phyloP scores from a whole-genome alignment of 2,888 invertebrate genomes.

The Syrista parreyssii region DNA sequence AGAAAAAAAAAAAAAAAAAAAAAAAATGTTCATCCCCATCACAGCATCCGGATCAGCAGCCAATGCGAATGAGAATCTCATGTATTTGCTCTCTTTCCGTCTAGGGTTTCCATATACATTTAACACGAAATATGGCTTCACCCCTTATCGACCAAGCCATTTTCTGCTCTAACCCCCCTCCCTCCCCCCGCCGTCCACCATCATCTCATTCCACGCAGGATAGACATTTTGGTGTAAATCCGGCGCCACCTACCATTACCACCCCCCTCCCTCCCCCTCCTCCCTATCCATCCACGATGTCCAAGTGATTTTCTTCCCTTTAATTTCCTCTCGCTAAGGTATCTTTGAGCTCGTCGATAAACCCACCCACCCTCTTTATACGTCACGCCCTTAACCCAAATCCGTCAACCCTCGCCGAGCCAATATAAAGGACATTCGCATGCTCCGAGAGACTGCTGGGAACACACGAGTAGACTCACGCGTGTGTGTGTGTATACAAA shows the following conservation, averaged over 20 bases:
- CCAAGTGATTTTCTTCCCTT: no score
- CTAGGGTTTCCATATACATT: neutral
- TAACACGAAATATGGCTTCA: neutral
- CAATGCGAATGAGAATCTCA: neutral
- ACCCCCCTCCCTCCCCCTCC: no score
- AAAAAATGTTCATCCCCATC: neutral
- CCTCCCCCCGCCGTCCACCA: no score
- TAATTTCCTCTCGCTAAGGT: no score
- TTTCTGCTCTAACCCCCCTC: no score
- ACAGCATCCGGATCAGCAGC: neutral
- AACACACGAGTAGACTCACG: neutral
- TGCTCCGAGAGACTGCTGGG: neutral
- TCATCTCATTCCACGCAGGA: no score
- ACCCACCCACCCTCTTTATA: neutral
- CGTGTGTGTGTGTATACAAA: no score
- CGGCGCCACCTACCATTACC: no score
- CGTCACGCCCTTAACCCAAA: slow-evolving; percentile 36
- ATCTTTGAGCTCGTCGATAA: no score
- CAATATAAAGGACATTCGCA: neutral
- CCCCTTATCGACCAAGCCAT: no score
- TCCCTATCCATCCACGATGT: no score
- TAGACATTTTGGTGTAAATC: no score
- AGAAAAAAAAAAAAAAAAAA: neutral
- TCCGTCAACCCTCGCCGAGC: slow-evolving; percentile 21
- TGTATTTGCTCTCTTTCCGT: neutral